A percentile compares a stretch with the other conserved stretches of the same genome.
These are phyloP conservation scores for Stenotaenia linearis DNA, from an alignment of 2,888 invertebrate genomes.

Conservation along the genomic window DNA sequence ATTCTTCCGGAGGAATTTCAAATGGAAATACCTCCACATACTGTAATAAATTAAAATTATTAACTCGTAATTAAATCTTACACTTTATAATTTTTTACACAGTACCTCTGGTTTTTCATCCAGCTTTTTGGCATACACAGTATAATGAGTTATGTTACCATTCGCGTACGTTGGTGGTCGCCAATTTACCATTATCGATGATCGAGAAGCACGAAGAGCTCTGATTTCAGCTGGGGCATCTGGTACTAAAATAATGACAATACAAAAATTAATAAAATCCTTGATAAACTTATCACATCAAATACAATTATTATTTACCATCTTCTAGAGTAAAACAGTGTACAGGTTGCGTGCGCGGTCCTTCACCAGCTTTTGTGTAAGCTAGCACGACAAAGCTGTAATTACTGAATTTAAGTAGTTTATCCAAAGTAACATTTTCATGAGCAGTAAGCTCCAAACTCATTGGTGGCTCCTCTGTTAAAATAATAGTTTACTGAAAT, in stretches of 20 bases:
- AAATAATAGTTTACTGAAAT: background rate
- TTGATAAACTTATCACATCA: background rate
- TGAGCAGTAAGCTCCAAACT: constrained; percentile 30
- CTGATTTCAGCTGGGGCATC: constrained; percentile 72
- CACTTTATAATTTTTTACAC: background rate
- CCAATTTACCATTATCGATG: constrained; percentile 72
- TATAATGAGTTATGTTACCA: constrained; percentile 67
- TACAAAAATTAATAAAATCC: background rate
- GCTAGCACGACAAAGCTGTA: constrained; percentile 31
- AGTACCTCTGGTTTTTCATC: constrained; percentile 31
- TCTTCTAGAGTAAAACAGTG: constrained; percentile 30
- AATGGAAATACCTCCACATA: constrained; percentile 26
- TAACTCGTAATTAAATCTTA: background rate
- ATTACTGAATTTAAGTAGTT: constrained; percentile 27
- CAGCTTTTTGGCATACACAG: constrained; percentile 41
- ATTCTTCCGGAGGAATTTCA: constrained; percentile 27
- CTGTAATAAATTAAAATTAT: background rate
- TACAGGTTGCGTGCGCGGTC: constrained; percentile 28
- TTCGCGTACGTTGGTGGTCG: constrained; percentile 66
- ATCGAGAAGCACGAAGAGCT: constrained; percentile 66
- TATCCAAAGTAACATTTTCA: constrained; percentile 32
- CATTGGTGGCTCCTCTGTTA: constrained; percentile 11
- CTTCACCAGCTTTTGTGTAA: constrained; percentile 31
- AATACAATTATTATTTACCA: constrained; percentile 17
- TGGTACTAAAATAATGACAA: constrained; percentile 57